Percentiles rank a stretch among this genome's conserved stretches.
phyloP scores from a whole-genome alignment of 2,888 invertebrate species.

The Pecten maximus region DNA sequence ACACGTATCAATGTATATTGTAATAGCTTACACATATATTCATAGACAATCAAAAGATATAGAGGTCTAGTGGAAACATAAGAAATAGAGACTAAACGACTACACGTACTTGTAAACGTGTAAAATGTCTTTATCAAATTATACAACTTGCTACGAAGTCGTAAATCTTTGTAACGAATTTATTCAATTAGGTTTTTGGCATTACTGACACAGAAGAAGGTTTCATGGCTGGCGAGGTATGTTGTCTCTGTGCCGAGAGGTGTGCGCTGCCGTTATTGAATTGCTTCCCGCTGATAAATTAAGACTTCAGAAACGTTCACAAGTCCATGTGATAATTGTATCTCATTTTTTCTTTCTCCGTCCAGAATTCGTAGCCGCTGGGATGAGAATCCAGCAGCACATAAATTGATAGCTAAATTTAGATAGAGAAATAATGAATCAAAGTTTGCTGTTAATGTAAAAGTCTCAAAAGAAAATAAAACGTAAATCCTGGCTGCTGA shows the following conservation, averaged over 20 bases:
- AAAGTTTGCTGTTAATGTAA: not conserved
- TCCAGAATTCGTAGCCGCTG: slow-evolving; percentile 2
- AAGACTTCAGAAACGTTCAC: slow-evolving; percentile 30
- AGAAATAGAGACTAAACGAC: not conserved
- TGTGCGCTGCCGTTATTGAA: not conserved
- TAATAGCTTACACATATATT: not conserved
- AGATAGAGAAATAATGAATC: not conserved
- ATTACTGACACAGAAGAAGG: not conserved
- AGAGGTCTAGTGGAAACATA: not conserved
- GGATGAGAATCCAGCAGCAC: not conserved
- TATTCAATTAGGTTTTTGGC: not conserved
- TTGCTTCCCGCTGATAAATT: slow-evolving; percentile 25
- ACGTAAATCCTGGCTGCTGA: not conserved
- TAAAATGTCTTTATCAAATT: slow-evolving; percentile 14
- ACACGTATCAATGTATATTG: no score
- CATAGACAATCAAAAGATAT: not conserved
- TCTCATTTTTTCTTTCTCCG: not conserved
- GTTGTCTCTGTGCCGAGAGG: not conserved
- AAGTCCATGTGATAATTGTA: slow-evolving; percentile 29
- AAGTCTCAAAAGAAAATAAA: not conserved
- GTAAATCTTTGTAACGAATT: slow-evolving; percentile 24
- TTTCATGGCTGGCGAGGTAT: slow-evolving; percentile 7
- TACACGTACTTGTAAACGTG: not conserved
- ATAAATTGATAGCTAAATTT: not conserved
- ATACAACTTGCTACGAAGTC: slow-evolving; percentile 30